Conservation (phyloP, 1,140 invertebrate genomes). For the Tetraneura akinire region DNA sequence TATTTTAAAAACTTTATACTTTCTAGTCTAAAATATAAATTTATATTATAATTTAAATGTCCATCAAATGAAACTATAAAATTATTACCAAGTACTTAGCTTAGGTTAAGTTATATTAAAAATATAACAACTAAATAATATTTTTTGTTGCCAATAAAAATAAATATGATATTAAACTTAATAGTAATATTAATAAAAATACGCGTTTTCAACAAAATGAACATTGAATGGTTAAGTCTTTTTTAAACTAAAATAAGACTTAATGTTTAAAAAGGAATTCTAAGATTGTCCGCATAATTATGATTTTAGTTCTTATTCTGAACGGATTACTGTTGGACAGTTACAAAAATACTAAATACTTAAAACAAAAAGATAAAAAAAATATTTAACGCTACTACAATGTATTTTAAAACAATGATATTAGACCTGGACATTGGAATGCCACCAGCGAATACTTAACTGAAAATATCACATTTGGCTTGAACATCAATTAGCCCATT, state of each 20-base stretch:
- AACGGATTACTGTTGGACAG: constrained; percentile 5
- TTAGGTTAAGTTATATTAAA: too few species aligned
- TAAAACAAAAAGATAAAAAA: neutral
- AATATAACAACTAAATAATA: neutral
- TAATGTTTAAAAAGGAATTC: too few species aligned
- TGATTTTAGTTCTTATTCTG: too few species aligned
- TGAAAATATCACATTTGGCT: constrained; percentile 27
- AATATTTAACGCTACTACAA: too few species aligned
- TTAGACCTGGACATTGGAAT: neutral
- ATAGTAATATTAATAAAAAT: constrained; percentile 1
- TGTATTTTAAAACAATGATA: neutral
- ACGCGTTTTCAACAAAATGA: neutral
- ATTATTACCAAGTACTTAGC: too few species aligned
- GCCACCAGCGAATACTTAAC: neutral
- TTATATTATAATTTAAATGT: too few species aligned
- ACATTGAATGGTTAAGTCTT: neutral
- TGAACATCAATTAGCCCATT: constrained; percentile 16
- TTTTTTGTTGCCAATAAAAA: neutral
- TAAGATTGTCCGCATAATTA: too few species aligned
- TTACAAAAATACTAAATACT: neutral
- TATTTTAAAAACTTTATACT: too few species aligned
- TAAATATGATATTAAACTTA: neutral
- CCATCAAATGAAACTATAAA: too few species aligned
- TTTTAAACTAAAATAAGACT: constrained; percentile 20
- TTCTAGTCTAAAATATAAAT: too few species aligned